Base-by-base conservation (phyloP, 2,797 vertebrate species). In the Euthynnus affinis region DNA sequence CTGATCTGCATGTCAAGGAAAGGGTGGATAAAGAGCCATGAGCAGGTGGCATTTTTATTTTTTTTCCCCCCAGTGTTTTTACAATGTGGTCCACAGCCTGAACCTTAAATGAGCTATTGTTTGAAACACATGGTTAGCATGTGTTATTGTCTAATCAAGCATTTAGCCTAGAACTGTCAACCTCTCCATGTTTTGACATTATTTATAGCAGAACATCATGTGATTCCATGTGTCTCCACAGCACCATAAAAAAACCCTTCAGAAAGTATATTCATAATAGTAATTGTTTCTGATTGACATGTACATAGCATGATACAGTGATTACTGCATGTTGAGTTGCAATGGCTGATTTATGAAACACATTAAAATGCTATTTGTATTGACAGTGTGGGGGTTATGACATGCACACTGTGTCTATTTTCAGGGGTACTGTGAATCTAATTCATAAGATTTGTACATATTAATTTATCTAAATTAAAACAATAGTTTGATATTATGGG, bases 291-390 rank as follows among this genome's bases (percentile, higher is more conserved):
- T 18, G 9, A 69, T 60, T 34, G 22, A 55, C 14, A 9, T 22
- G 25, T 10, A 29, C 15, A 20, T 46, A 13, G 8, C 12, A 27
- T 25, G 15, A 51, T 40, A 59, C 17, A 42, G 22, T 61, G 27
- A 65, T 44, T 32, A 48, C 18, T n/a, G 46, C 46, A 56, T 52
- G 48, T 15, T 63, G 32, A 37, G 46, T 65, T 52, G 61, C 51
- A 72, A 12, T 40, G 22, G 46, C 2, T 71, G 37, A 63, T 51
- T 9, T 67, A 58, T n/a, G 17, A 42, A 73, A 34, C 60, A 61
- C 48, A 27, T 78, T 59, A 62, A 65, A 76, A 73, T 73, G 48
- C 29, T 17, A 62, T 37, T n/a, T 64, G 49, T 23, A 44, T 10
- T 72, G 62, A 58, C 56, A 49, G 44, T 12, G 17, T 1, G 13